These are phyloP conservation scores for Caenorhabditis zanzibari DNA, from an alignment of 2,888 invertebrate species.

Conservation along the genomic window DNA sequence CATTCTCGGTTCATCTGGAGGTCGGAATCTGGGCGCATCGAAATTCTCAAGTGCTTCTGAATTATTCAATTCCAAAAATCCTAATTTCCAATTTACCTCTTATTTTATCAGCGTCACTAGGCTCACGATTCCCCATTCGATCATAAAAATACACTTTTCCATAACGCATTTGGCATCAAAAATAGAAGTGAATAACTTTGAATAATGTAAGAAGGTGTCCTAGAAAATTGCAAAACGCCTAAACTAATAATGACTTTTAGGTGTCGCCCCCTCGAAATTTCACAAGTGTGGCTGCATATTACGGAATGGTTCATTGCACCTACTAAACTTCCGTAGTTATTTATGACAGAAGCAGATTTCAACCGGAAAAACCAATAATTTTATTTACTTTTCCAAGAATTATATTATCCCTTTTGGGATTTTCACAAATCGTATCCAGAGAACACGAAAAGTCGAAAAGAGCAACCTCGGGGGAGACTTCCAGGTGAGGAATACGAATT, in stretches of 20 bases:
- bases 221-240: conserved; percentile 58
- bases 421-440: not conserved
- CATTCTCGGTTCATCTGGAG: conserved; percentile 69
- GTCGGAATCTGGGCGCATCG: conserved; percentile 74
- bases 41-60: conserved; percentile 74
- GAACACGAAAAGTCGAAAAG: not conserved
- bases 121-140: conserved; percentile 78
- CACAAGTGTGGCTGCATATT: conserved; percentile 3
- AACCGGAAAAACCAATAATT: conserved; percentile 39
- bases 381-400: conserved; percentile 13
- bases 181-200: conserved; percentile 6
- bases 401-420: not conserved
- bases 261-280: not conserved
- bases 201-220: conserved; percentile 14
- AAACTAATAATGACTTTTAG: conserved; percentile 43
- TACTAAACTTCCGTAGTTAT: conserved; percentile 51
- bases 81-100: no score
- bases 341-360: conserved; percentile 20
- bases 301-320: conserved; percentile 22
- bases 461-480: not conserved
- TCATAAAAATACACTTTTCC: conserved; percentile 81
- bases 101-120: conserved; percentile 70
- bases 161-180: conserved; percentile 73
- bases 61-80: no score
- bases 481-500: no score